phyloP scores from a whole-genome alignment of 2,113 vertebrate species.

The Serilophus lunatus region DNA sequence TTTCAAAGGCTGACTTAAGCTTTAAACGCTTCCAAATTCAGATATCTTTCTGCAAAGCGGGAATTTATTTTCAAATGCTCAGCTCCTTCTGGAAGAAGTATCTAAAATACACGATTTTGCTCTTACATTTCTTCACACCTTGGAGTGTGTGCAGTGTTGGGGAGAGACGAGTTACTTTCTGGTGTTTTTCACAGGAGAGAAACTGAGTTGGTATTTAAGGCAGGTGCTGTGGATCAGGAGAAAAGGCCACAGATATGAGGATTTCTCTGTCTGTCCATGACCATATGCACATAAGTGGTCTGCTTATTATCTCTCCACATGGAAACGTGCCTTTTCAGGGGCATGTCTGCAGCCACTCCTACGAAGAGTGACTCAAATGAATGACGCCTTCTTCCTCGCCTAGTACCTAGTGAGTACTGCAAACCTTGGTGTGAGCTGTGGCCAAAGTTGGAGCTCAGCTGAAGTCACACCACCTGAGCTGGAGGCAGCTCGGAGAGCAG shows the following conservation, averaged over 20 bases:
- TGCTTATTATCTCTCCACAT: background rate
- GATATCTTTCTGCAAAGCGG: background rate
- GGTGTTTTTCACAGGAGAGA: background rate
- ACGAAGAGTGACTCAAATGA: background rate
- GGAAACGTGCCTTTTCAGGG: background rate
- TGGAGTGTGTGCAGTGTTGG: rapidly evolving
- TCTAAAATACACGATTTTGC: background rate
- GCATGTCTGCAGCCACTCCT: background rate
- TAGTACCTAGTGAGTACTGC: background rate
- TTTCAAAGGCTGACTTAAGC: background rate
- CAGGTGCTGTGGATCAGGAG: background rate
- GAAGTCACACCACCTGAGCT: background rate
- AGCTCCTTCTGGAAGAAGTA: background rate
- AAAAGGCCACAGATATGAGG: background rate
- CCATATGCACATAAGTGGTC: rapidly evolving
- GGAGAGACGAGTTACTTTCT: background rate
- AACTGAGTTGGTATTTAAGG: background rate
- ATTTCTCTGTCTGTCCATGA: background rate
- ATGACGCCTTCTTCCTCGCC: background rate
- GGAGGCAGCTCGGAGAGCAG: background rate
- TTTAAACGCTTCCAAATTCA: background rate
- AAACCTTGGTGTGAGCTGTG: background rate
- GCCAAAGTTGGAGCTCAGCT: background rate
- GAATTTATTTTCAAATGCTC: background rate
- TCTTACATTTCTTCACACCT: background rate